Conservation (phyloP, 2,888 invertebrate genomes). For the Anoplius nigerrimus region DNA sequence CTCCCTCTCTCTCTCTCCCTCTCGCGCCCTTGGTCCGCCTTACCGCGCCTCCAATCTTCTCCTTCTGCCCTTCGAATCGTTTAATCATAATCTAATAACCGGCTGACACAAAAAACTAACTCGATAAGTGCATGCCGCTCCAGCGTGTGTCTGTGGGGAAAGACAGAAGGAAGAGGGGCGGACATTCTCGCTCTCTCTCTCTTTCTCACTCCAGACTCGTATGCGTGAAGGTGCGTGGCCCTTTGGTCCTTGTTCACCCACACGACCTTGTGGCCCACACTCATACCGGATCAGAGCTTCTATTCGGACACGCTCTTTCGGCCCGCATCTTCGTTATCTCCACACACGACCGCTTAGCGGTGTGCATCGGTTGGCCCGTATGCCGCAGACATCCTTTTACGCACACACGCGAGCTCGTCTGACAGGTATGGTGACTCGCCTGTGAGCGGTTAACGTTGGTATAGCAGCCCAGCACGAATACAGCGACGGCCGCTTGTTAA, state of each 20-base stretch:
- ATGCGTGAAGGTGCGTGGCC: neutral
- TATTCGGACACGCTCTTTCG: no score
- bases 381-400: conserved; percentile 10
- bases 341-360: neutral
- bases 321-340: no score
- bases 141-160: conserved; percentile 13
- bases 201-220: neutral
- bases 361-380: conserved; percentile 25
- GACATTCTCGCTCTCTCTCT: neutral
- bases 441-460: no score
- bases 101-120: conserved; percentile 73
- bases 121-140: conserved; percentile 66
- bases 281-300: neutral
- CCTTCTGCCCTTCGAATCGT: conserved; percentile 66
- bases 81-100: conserved; percentile 75
- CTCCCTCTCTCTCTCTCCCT: conserved; percentile 11
- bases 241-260: neutral
- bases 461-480: no score
- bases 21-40: conserved; percentile 1
- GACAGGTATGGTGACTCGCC: no score
- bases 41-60: conserved; percentile 39
- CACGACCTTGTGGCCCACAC: neutral
- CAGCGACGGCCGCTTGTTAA: no score
- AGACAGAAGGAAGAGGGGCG: no score
- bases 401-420: no score